Evolutionary conservation across 1,140 invertebrate genomes (phyloP), one percentile per base, ranked within the genome.

Genomic region (Brachionus angularis): DNA sequence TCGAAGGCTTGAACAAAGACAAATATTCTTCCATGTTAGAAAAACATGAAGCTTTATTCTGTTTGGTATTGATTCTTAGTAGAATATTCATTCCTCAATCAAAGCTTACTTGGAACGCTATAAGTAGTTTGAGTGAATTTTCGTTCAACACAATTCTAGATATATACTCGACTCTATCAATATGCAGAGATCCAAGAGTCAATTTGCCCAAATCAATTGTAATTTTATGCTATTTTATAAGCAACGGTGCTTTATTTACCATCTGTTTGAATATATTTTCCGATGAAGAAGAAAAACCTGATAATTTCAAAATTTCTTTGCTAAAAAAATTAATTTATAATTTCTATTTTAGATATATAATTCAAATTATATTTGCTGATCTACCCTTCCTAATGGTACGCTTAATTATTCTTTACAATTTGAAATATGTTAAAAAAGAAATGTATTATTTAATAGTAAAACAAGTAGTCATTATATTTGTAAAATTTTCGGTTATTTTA

Each of bases 371-470:
- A 39, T 36, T 58, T 25, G 53, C 53, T 39, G 53, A 58, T 58
- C 23, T 58, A 12, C 53, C 53, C 5, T 58, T 58, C 39, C 36
- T 58, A 21, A 5, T 58, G 27, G 18, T 58, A 14, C 53, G 53
- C 23, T 58, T 58, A 27, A 34, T 58, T 39, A 39, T 58, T 39
- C 23, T 58, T 12, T 21, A 58, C 3, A 58, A 58, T 58, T 39
- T 58, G 23, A 58, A 58, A 58, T 58, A 23, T 39, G 53, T 58
- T 3, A 58, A 58, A 58, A 58, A 58, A 58, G 53, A 58, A 58
- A 58, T 58, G 53, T 58, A 58, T 29, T 58, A 58, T 39, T 23
- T 58, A 39, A 58, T 58, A 29, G 53, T 34, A 14, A 58, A 58
- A 39, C 53, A 58, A 58, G n/a, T 58, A 10, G 39, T 58, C 10